Evolutionary conservation across 2,113 vertebrate genomes (phyloP), one percentile per base, ranked within the genome.

Genomic region (Casuarius casuarius): DNA sequence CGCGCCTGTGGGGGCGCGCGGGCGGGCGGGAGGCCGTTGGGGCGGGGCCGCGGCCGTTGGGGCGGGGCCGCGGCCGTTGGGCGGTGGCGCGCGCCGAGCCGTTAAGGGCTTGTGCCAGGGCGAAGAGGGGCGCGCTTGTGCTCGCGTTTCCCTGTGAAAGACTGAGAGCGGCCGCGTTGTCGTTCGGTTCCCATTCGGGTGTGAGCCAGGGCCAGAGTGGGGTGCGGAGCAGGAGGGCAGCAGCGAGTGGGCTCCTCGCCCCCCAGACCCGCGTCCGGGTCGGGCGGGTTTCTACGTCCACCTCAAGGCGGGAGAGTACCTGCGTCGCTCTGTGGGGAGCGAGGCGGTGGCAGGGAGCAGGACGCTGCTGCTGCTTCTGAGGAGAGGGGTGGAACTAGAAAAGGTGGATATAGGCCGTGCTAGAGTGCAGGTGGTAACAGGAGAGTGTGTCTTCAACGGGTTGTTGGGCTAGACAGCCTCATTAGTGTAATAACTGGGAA

Each of bases 121-220:
- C 16, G 12, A 23, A 13, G 28, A 4, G 7, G 4, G 54, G 28
- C 16, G 54, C 28, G 28, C 19, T 58, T 58, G 7, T 31, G 56
- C 10, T 31, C 9, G 54, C 23, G 9, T 26, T 51, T 17, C 1
- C 22, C 22, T 4, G 33, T n/a, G n/a, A 19, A 40, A 2, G 3
- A 12, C 11, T 67, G 4, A 1, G 2, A 2, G 1, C 1, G 44
- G 22, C 8, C 1, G 6, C 3, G 29, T 1, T 11, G n/a, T 5
- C 2, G 12, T 12, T 25, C 20, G 2, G 48, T 4, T 23, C 4
- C 19, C 14, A 0, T 2, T 25, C 4, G n/a, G 15, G 4, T 31
- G 38, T 18, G 17, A 8, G 44, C 5, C 9, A 5, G 15, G 12
- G 72, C 20, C 4, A 2, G 58, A 49, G 54, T 4, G 2, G 28